Evolutionary conservation across 2,797 vertebrate genomes (phyloP).

Genomic region (Sebastolobus altivelis): DNA sequence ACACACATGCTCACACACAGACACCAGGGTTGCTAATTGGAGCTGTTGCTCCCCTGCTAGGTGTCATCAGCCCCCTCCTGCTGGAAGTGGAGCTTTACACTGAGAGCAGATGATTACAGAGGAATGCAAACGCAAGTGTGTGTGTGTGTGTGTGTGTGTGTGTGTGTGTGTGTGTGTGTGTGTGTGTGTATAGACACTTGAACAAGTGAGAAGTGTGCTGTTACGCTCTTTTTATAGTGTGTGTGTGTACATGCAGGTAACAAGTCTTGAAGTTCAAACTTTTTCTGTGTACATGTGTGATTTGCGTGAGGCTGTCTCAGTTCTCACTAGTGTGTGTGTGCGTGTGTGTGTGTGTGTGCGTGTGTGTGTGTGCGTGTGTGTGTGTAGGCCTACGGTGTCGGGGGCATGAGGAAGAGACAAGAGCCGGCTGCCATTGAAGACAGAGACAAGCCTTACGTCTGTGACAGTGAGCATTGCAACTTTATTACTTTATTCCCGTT

Average conservation of each 20-base stretch:
- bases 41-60: constrained; percentile 82
- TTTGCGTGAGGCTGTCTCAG: constrained; percentile 5
- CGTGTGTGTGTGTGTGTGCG: constrained; percentile 34
- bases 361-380: constrained; percentile 32
- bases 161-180: constrained; percentile 9
- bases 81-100: constrained; percentile 76
- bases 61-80: constrained; percentile 85
- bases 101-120: constrained; percentile 78
- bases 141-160: constrained; percentile 22
- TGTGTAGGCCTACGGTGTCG: constrained; percentile 90
- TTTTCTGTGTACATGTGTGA: constrained; percentile 26
- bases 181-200: constrained; percentile 27
- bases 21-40: constrained; percentile 84
- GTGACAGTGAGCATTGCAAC: constrained; percentile 90
- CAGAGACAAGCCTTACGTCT: constrained; percentile 96
- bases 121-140: constrained; percentile 60
- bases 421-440: constrained; percentile 91
- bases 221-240: constrained; percentile 32
- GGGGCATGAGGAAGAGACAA: constrained; percentile 94
- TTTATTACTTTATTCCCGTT: constrained; percentile 10
- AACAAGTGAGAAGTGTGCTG: constrained; percentile 40
- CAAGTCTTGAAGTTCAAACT: constrained; percentile 47
- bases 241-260: constrained; percentile 9
- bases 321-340: constrained; percentile 22
- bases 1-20: constrained; percentile 44